Evolutionary conservation across 2,797 vertebrate species (phyloP).

Genomic region (Hydrolagus colliei): DNA sequence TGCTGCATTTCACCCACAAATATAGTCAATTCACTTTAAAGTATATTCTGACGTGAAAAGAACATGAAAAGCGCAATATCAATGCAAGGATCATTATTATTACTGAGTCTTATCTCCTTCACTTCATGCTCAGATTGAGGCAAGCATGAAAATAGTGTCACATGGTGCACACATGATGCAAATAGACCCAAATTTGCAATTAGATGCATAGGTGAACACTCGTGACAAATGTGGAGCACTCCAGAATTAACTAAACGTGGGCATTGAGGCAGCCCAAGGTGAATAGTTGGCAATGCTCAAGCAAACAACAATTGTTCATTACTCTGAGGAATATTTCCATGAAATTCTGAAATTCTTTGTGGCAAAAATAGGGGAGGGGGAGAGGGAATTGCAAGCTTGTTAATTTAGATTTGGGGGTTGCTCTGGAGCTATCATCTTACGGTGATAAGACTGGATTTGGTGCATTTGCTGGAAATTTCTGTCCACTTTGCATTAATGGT

Average conservation of each 20-base stretch:
- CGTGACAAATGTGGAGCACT: background rate
- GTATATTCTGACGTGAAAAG: too few relatives aligned
- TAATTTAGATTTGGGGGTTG: background rate
- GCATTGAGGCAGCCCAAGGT: background rate
- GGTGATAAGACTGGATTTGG: background rate
- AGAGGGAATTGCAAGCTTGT: background rate
- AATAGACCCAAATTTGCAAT: background rate
- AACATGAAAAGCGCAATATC: too few relatives aligned
- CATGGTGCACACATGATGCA: background rate
- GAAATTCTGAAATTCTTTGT: background rate
- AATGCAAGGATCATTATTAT: too few relatives aligned
- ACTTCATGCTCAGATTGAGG: background rate
- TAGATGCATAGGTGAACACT: too few relatives aligned
- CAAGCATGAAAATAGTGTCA: background rate
- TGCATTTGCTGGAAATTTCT: background rate
- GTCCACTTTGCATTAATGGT: background rate
- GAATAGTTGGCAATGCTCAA: background rate
- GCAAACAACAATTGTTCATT: background rate
- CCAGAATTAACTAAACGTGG: background rate
- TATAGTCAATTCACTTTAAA: too few relatives aligned
- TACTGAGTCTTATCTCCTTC: too few relatives aligned
- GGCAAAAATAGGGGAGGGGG: too few relatives aligned
- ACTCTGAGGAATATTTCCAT: background rate
- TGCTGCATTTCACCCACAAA: too few relatives aligned
- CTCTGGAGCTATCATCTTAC: background rate